Evolutionary conservation across 1,140 invertebrate species (phyloP).

Genomic region (Neodiprion fabricii): DNA sequence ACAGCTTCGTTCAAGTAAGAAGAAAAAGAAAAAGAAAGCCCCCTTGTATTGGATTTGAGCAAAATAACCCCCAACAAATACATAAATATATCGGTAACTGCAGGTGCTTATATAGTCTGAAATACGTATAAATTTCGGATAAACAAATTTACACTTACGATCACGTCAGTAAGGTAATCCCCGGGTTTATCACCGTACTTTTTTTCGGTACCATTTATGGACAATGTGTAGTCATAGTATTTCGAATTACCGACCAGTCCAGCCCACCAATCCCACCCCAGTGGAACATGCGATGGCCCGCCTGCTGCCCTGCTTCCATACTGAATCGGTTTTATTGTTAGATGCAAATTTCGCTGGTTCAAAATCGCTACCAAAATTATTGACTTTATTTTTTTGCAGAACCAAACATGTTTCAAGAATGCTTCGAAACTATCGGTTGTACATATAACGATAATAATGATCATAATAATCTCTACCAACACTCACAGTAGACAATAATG

Average conservation of each 20-base stretch:
- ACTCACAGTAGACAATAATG: no score
- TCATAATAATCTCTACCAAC: no score
- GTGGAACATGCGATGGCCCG: conserved; percentile 72
- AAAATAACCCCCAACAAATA: no score
- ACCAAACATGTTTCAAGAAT: conserved; percentile 12
- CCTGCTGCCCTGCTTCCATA: conserved; percentile 68
- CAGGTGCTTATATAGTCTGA: not conserved
- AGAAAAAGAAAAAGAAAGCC: not conserved
- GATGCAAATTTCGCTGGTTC: not conserved
- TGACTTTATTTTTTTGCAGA: not conserved
- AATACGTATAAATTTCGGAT: no score
- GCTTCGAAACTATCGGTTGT: not conserved
- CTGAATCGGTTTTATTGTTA: conserved; percentile 48
- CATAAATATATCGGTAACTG: no score
- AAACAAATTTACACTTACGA: conserved; percentile 66
- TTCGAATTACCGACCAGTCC: conserved; percentile 84
- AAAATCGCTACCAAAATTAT: conserved; percentile 11
- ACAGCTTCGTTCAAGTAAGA: conserved; percentile 12
- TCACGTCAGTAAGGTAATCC: conserved; percentile 85
- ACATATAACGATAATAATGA: not conserved
- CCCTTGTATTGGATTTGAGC: not conserved
- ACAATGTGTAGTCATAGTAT: conserved; percentile 90
- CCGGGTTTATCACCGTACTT: conserved; percentile 62
- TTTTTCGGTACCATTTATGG: conserved; percentile 75
- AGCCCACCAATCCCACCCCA: conserved; percentile 83